A percentile compares a stretch with the other conserved stretches of the same genome.
phyloP scores from a whole-genome alignment of 2,888 invertebrate genomes.

The Argyresthia goedartella region DNA sequence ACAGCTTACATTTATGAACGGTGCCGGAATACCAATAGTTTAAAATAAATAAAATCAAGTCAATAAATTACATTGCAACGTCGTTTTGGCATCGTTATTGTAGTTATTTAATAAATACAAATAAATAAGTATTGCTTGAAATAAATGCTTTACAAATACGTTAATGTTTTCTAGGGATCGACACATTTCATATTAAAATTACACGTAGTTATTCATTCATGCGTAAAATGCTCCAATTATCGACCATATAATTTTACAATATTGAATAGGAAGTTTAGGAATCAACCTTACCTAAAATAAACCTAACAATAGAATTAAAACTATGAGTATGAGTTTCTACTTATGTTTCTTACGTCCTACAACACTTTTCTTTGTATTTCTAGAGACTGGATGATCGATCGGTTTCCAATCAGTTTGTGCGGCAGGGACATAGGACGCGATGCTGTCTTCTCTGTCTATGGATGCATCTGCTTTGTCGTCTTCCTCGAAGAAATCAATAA shows the following conservation, averaged over 20 bases:
- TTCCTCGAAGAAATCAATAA: slow-evolving; percentile 82
- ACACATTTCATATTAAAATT: too few species aligned
- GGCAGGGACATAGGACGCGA: slow-evolving; percentile 29
- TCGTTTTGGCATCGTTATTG: slow-evolving; percentile 41
- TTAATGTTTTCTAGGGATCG: too few species aligned
- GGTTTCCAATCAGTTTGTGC: slow-evolving; percentile 64
- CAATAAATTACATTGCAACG: slow-evolving; percentile 34
- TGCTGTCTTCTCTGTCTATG: slow-evolving; percentile 52
- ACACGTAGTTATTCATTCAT: too few species aligned
- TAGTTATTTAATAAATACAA: slow-evolving; percentile 1
- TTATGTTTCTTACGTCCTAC: slow-evolving; percentile 26
- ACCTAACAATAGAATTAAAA: background rate
- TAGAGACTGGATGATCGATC: slow-evolving; percentile 41
- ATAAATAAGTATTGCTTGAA: background rate
- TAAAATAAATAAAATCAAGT: too few species aligned
- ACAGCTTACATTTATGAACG: too few species aligned
- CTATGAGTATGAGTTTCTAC: slow-evolving; percentile 10
- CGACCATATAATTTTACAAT: too few species aligned
- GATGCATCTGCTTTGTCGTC: slow-evolving; percentile 37
- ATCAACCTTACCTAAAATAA: background rate
- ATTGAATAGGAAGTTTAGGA: too few species aligned
- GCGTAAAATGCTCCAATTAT: too few species aligned
- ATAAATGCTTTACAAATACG: slow-evolving; percentile 1
- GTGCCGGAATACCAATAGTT: too few species aligned
- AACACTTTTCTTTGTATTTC: slow-evolving; percentile 27